A percentile compares a stretch with the other conserved stretches of the same genome.
phyloP scores from a whole-genome alignment of 2,113 vertebrate species.

The Anthoscopus minutus region DNA sequence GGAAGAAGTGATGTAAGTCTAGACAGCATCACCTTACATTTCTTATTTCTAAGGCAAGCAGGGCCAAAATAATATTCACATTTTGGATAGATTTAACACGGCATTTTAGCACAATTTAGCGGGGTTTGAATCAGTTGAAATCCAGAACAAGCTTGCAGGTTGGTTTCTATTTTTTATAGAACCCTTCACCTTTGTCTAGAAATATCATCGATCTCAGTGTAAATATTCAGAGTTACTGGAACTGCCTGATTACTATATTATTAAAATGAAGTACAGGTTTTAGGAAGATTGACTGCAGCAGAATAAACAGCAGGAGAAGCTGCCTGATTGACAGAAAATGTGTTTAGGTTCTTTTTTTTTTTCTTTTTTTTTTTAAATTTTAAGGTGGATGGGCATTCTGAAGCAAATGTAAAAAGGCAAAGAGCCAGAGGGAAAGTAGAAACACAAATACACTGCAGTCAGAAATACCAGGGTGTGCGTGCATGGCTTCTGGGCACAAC shows the following conservation, averaged over 20 bases:
- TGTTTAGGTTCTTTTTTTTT: background rate
- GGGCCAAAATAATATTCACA: background rate
- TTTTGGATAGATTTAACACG: background rate
- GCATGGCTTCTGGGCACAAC: background rate
- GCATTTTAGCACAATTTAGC: background rate
- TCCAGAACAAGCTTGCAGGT: background rate
- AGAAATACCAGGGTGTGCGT: conserved; percentile 5
- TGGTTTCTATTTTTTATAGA: background rate
- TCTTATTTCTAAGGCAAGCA: background rate
- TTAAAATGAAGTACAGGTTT: background rate
- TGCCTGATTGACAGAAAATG: background rate
- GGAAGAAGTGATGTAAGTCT: background rate
- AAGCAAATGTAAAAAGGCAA: conserved; percentile 39
- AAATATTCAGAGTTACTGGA: background rate
- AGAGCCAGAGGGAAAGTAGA: conserved; percentile 33
- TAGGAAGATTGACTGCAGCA: background rate
- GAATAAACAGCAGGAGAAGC: background rate
- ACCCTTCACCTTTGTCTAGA: background rate
- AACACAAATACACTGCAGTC: conserved; percentile 9
- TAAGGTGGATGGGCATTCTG: conserved; percentile 20
- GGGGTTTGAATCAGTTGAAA: background rate
- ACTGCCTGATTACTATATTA: background rate
- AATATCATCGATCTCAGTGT: background rate
- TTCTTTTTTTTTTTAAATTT: background rate
- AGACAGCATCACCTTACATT: background rate